Conservation (phyloP, 1,140 invertebrate species). For the Drosophila subobscura region DNA sequence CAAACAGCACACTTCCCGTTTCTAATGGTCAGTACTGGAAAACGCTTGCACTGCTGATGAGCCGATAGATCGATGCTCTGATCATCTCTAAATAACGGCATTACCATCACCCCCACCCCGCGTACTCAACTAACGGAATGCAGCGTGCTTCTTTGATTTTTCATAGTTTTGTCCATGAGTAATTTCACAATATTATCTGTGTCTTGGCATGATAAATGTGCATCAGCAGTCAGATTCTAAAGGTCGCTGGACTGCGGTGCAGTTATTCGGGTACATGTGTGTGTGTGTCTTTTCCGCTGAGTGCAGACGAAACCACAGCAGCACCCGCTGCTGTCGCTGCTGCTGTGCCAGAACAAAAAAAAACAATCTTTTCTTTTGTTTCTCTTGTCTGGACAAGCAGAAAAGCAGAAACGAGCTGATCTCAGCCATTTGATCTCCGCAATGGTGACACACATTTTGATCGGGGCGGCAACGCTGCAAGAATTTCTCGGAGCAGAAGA, state of each 20-base stretch:
- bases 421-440: constrained; percentile 22
- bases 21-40: too few relatives aligned
- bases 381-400: constrained; percentile 34
- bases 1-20: too few relatives aligned
- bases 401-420: constrained; percentile 58
- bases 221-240: constrained; percentile 11
- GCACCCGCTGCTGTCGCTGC: constrained; percentile 39
- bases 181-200: constrained; percentile 3
- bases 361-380: constrained; percentile 18
- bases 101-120: too few relatives aligned
- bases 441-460: not conserved
- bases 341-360: not conserved
- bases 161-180: constrained; percentile 1
- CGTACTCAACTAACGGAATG: too few relatives aligned
- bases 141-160: too few relatives aligned
- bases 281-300: not conserved
- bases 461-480: constrained; percentile 33
- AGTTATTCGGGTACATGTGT: too few relatives aligned
- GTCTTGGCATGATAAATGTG: not conserved
- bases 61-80: too few relatives aligned
- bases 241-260: constrained; percentile 23
- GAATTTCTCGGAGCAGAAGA: constrained; percentile 20
- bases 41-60: too few relatives aligned
- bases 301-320: constrained; percentile 14
- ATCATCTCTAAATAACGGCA: too few relatives aligned